phyloP scores from a whole-genome alignment of 1,140 invertebrate genomes.

The Zaprionus africanus region DNA sequence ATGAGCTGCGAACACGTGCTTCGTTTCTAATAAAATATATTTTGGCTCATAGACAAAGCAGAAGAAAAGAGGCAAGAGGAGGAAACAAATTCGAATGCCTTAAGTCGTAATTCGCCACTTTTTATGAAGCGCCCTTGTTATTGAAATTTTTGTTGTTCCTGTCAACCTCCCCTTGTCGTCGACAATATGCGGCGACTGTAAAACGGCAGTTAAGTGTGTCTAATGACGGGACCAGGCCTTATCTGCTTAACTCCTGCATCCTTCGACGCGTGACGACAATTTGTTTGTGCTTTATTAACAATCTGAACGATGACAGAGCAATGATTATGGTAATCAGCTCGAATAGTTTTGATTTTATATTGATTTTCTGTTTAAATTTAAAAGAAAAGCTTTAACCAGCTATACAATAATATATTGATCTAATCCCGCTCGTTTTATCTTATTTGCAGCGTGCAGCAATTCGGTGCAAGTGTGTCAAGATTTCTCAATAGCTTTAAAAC shows the following conservation, averaged over 20 bases:
- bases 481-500: too few species aligned
- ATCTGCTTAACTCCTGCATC: conserved; percentile 13
- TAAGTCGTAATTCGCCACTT: conserved; percentile 11
- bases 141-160: conserved; percentile 46
- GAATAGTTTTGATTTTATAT: background rate
- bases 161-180: conserved; percentile 28
- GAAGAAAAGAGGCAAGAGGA: background rate
- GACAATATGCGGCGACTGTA: conserved; percentile 37
- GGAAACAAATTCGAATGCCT: background rate
- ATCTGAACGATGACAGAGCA: conserved; percentile 13
- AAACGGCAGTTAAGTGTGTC: conserved; percentile 54
- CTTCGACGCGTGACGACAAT: conserved; percentile 48
- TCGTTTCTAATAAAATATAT: conserved; percentile 53
- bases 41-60: background rate
- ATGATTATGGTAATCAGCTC: background rate
- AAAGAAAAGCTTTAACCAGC: background rate
- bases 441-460: too few species aligned
- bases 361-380: background rate
- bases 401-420: too few species aligned
- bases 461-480: too few species aligned
- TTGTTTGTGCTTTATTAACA: conserved; percentile 54
- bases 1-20: conserved; percentile 59
- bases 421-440: too few species aligned
- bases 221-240: conserved; percentile 39
- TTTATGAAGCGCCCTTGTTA: conserved; percentile 32